Evolutionary conservation across 2,888 invertebrate species (phyloP).

Genomic region (Baccha elongata): DNA sequence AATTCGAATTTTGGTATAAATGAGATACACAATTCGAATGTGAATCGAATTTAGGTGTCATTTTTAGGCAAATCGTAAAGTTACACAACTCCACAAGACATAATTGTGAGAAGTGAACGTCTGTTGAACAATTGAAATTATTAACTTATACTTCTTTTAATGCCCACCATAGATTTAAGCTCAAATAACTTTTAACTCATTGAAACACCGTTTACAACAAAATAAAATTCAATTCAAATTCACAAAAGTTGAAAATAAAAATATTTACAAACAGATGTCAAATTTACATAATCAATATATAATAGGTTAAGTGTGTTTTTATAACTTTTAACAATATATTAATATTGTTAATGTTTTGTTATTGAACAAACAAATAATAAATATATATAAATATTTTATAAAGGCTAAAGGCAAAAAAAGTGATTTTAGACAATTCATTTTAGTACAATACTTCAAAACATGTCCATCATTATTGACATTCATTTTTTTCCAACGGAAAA

Average conservation of each 20-base stretch:
- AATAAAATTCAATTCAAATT: neutral
- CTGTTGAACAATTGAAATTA: no score
- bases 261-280: slow-evolving; percentile 39
- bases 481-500: slow-evolving; percentile 22
- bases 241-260: neutral
- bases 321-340: neutral
- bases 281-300: slow-evolving; percentile 55
- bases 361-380: neutral
- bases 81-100: no score
- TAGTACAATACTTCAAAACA: slow-evolving; percentile 15
- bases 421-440: neutral
- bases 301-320: slow-evolving; percentile 29
- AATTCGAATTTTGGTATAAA: no score
- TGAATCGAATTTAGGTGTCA: no score
- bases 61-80: no score
- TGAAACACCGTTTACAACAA: slow-evolving; percentile 41
- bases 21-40: no score
- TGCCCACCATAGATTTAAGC: no score
- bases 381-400: neutral
- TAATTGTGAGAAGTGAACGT: no score
- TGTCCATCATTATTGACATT: slow-evolving; percentile 24
- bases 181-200: slow-evolving; percentile 1
- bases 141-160: no score
- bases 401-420: neutral
- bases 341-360: neutral